Evolutionary conservation across 2,888 invertebrate genomes (phyloP).

Genomic region (Baccha elongata): DNA sequence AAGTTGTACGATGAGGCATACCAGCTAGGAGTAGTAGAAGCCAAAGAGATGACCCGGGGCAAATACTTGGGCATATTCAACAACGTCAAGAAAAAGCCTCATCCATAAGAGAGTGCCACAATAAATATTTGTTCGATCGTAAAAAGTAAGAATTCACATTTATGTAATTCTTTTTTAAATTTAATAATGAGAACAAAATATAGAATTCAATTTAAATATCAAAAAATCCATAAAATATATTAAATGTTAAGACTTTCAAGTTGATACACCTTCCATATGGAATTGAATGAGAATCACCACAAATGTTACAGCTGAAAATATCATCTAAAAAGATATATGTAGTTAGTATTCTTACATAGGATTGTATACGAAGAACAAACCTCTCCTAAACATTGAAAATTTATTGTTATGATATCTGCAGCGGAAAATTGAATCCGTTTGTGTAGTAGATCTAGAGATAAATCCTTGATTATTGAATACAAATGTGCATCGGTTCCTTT

Average conservation of each 20-base stretch:
- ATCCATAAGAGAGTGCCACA: neutral
- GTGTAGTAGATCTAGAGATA: constrained; percentile 16
- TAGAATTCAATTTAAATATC: too few relatives aligned
- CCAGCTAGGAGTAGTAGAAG: constrained; percentile 96
- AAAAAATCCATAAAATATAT: too few relatives aligned
- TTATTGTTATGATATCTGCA: constrained; percentile 35
- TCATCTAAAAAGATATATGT: constrained; percentile 10
- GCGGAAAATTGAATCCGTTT: constrained; percentile 31
- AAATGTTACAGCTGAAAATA: constrained; percentile 18
- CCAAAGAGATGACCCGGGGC: constrained; percentile 97
- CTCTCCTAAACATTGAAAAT: constrained; percentile 17
- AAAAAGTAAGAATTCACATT: neutral
- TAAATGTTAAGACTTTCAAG: neutral
- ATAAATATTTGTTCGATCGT: too few relatives aligned
- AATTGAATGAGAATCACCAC: constrained; percentile 36
- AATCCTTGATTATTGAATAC: constrained; percentile 4
- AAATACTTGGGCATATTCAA: constrained; percentile 95
- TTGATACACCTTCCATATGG: constrained; percentile 13
- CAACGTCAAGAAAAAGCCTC: constrained; percentile 77
- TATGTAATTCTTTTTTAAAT: too few relatives aligned
- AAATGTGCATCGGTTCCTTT: neutral
- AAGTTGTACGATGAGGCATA: constrained; percentile 97
- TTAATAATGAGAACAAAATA: neutral
- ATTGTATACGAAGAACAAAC: neutral
- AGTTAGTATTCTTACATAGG: neutral